Evolutionary conservation across 2,888 invertebrate species (phyloP).

Genomic region (Alviniconcha strummeri): DNA sequence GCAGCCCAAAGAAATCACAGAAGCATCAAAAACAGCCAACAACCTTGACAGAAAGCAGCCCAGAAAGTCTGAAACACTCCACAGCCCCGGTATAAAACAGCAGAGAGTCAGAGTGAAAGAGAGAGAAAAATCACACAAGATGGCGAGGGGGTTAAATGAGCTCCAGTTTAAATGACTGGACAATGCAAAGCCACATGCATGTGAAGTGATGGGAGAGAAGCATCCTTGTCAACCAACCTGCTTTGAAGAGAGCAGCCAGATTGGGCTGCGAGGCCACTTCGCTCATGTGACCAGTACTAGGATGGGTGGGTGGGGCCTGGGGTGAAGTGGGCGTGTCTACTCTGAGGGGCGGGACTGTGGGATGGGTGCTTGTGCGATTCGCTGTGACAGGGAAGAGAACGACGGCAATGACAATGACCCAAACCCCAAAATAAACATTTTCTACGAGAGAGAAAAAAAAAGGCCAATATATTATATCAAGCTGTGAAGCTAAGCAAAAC

Average conservation of each 20-base stretch:
- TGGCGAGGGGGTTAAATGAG: too few species aligned
- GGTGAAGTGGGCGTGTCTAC: constrained; percentile 27
- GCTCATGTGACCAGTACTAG: constrained; percentile 41
- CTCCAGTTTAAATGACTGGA: too few species aligned
- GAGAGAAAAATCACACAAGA: too few species aligned
- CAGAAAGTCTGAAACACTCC: too few species aligned
- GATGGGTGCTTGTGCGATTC: constrained; percentile 4
- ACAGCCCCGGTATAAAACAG: too few species aligned
- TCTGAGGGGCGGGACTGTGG: constrained; percentile 27
- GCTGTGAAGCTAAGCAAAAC: too few species aligned
- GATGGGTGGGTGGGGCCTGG: constrained; percentile 35
- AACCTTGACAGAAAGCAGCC: too few species aligned
- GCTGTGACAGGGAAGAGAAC: constrained; percentile 24
- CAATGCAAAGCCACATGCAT: too few species aligned
- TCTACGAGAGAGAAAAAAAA: neutral
- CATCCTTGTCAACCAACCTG: constrained; percentile 43
- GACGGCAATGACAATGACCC: constrained; percentile 17
- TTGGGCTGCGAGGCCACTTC: constrained; percentile 57
- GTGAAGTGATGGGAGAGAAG: neutral
- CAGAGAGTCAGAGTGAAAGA: too few species aligned
- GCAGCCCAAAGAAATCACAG: too few species aligned
- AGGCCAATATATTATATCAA: neutral
- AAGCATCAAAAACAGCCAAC: too few species aligned
- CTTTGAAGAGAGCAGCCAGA: constrained; percentile 50
- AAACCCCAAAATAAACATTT: too few species aligned